Evolutionary conservation across 1,140 invertebrate species (phyloP).

Genomic region (Colletes gigas): DNA sequence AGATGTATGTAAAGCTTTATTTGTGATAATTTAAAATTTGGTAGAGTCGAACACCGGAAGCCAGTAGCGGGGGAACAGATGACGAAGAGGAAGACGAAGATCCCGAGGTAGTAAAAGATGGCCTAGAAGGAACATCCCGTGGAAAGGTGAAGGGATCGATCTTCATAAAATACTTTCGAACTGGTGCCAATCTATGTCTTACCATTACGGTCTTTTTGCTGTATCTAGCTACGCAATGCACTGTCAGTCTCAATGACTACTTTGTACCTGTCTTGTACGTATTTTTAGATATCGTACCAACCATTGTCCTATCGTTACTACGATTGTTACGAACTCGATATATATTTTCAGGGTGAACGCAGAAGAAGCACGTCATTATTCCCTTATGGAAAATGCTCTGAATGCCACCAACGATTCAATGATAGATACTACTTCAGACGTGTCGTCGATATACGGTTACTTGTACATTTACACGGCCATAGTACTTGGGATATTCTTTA

Average conservation of each 20-base stretch:
- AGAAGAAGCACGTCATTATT: slow-evolving; percentile 61
- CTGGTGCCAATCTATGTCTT: slow-evolving; percentile 82
- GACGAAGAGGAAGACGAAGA: slow-evolving; percentile 82
- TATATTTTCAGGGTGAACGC: slow-evolving; percentile 59
- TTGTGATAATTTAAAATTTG: neutral
- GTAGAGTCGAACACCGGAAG: slow-evolving; percentile 75
- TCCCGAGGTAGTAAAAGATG: slow-evolving; percentile 78
- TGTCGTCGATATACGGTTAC: slow-evolving; percentile 69
- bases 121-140: slow-evolving; percentile 82
- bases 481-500: slow-evolving; percentile 78
- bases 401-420: slow-evolving; percentile 28
- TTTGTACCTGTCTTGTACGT: slow-evolving; percentile 85
- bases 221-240: slow-evolving; percentile 83
- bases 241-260: slow-evolving; percentile 85
- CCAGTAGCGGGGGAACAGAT: slow-evolving; percentile 71
- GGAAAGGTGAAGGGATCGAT: slow-evolving; percentile 84
- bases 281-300: neutral
- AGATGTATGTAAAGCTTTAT: too few species aligned
- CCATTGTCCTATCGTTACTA: too few species aligned
- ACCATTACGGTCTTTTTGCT: slow-evolving; percentile 81
- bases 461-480: slow-evolving; percentile 82
- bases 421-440: slow-evolving; percentile 9
- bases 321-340: too few species aligned
- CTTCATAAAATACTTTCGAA: slow-evolving; percentile 85
- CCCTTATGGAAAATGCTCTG: neutral